A percentile compares a stretch with the other conserved stretches of the same genome.
These are phyloP conservation scores for Cosmorhoe ocellata DNA, from an alignment of 2,888 invertebrate species.

Conservation along the genomic window DNA sequence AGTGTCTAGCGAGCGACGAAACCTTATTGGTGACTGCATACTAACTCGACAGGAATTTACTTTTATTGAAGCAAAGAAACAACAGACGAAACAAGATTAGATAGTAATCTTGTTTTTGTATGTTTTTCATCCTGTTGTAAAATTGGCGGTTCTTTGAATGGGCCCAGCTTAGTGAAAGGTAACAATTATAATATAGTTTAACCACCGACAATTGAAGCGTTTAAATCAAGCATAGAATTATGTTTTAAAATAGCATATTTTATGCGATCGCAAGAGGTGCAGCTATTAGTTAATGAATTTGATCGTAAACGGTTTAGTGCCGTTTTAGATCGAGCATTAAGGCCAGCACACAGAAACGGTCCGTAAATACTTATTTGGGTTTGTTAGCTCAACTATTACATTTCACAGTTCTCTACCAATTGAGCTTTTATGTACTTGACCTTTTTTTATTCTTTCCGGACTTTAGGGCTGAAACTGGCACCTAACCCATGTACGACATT, in stretches of 20 bases:
- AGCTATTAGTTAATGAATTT: slow-evolving; percentile 20
- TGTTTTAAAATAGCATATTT: slow-evolving; percentile 13
- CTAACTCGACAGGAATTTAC: too few relatives aligned
- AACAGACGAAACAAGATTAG: too few relatives aligned
- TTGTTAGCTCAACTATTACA: slow-evolving; percentile 2
- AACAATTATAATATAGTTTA: slow-evolving; percentile 16
- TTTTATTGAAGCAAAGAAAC: too few relatives aligned
- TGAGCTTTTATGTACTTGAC: too few relatives aligned
- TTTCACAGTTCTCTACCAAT: slow-evolving; percentile 4
- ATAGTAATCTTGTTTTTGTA: too few relatives aligned
- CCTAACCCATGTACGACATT: too few relatives aligned
- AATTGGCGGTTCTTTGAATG: slow-evolving; percentile 6
- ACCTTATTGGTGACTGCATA: too few relatives aligned
- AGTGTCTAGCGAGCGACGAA: too few relatives aligned
- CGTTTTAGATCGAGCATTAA: slow-evolving; percentile 10
- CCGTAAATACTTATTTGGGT: slow-evolving; percentile 9
- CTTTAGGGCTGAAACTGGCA: too few relatives aligned
- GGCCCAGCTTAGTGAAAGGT: slow-evolving; percentile 16
- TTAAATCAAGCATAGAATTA: slow-evolving; percentile 14
- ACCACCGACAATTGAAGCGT: slow-evolving; percentile 18
- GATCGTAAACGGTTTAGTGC: slow-evolving; percentile 19
- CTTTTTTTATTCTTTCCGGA: too few relatives aligned
- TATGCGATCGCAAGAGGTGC: slow-evolving; percentile 7
- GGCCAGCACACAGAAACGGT: slow-evolving; percentile 3
- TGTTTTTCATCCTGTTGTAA: too few relatives aligned